Evolutionary conservation across 2,113 vertebrate genomes (phyloP), one percentile per base, ranked within the genome.

Genomic region (Tragelaphus buxtoni): DNA sequence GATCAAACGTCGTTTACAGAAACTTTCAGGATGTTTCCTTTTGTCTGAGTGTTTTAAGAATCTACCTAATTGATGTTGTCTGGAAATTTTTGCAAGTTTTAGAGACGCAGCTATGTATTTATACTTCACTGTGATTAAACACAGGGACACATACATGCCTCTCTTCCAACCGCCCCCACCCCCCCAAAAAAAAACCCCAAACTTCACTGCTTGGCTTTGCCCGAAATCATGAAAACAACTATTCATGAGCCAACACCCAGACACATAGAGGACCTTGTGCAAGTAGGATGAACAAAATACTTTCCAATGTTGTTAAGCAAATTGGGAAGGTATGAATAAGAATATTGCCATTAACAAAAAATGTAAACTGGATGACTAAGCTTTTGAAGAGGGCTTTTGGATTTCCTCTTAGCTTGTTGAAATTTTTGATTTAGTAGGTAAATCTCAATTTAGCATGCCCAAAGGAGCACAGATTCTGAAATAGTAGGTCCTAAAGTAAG

Each of bases 21-120:
- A 95, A 85, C 77, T 56, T 95, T 28, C 7, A 14, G 81, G 88
- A 42, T 35, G 16, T 92, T 93, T 96, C 61, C 56, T 87, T 95
- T 95, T 92, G 83, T 88, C 60, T 93, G 88, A 56, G 47, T 90
- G 32, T 87, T 93, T 58, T 65, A 69, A 79, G 93, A 95, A 74
- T 72, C 22, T 79, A 9, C 53, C 80, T 83, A 39, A 24, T 76
- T 90, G 49, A 96, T 86, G 77, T 56, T 88, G 35, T 91, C 82
- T 39, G 49, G 90, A 30, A 28, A 55, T n/a, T 72, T 65, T 39
- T 56, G 18, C 45, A 18, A 65, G 87, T 90, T 86, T 60, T 49
- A 49, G 35, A 49, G 42, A 72, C 1, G 3, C 32, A 2, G 18
- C 20, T 63, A n/a, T 63, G 28, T 88, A 16, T 81, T 83, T 85